Percentiles rank a stretch among this genome's conserved stretches.
Evolutionary conservation across 2,797 vertebrate genomes (phyloP).

Genomic region (Galagoides demidoff): DNA sequence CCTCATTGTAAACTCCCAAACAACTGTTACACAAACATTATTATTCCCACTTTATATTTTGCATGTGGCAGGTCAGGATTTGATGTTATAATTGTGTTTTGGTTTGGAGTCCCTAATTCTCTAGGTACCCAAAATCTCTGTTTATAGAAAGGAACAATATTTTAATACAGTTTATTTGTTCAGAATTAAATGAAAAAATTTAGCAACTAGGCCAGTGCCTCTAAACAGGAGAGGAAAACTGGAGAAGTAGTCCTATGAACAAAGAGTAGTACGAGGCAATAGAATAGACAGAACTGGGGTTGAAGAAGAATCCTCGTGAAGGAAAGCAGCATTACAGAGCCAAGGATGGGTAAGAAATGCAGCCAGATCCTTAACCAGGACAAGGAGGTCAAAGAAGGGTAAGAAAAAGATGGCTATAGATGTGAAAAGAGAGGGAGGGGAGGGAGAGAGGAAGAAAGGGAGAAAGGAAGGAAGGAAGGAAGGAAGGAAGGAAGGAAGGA

Average conservation of each 20-base stretch:
- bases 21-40: constrained; percentile 3
- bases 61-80: not conserved
- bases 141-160: not conserved
- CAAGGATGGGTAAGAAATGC: not conserved
- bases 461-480: too few species aligned
- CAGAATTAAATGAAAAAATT: not conserved
- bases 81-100: not conserved
- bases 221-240: not conserved
- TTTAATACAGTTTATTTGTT: not conserved
- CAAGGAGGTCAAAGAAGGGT: not conserved
- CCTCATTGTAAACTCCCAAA: not conserved
- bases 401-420: not conserved
- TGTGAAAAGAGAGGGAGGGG: not conserved
- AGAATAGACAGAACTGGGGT: not conserved
- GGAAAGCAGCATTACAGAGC: not conserved
- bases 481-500: too few species aligned
- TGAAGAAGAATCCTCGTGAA: not conserved
- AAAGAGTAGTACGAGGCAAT: not conserved
- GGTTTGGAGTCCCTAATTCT: not conserved
- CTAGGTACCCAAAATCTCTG: not conserved
- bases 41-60: constrained; percentile 10
- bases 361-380: not conserved
- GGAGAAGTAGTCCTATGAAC: not conserved
- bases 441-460: too few species aligned
- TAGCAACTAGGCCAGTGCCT: not conserved